Conservation (phyloP, 2,797 vertebrate genomes). For the Trachops cirrhosus region DNA sequence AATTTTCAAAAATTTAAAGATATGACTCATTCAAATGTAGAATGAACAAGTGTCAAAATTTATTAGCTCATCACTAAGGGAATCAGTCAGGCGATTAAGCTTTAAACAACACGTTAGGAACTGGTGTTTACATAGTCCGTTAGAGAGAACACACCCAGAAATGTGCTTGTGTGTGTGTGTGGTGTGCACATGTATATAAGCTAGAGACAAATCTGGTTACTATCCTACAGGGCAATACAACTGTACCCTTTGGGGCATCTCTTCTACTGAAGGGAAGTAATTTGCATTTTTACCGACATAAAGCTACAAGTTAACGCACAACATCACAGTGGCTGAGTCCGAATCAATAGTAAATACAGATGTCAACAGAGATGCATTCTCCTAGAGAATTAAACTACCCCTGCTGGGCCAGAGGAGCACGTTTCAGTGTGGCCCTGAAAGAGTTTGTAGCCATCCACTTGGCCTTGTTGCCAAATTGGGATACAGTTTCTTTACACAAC, state of each 20-base stretch:
- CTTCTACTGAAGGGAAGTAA: not conserved
- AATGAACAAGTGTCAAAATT: not conserved
- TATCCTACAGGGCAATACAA: not conserved
- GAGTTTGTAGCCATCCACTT: not conserved
- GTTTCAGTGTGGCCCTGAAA: not conserved
- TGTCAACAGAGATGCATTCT: not conserved
- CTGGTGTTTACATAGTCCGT: not conserved
- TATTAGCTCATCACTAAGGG: not conserved
- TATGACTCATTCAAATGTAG: not conserved
- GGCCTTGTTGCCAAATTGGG: not conserved
- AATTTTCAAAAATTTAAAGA: not conserved
- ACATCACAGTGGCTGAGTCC: not conserved
- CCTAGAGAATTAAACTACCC: not conserved
- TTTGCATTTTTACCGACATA: conserved; percentile 43
- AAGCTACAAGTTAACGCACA: not conserved
- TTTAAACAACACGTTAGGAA: not conserved
- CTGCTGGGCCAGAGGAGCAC: not conserved
- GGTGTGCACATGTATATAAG: not conserved
- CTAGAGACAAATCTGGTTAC: not conserved
- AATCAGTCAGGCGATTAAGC: not conserved
- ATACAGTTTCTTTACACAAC: not conserved
- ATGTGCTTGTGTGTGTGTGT: not conserved
- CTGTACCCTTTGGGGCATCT: not conserved
- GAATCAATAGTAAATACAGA: conserved; percentile 40
- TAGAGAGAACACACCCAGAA: not conserved